A percentile compares a stretch with the other conserved stretches of the same genome.
These are phyloP conservation scores for Catocala sponsa DNA, from an alignment of 2,888 invertebrate species.

Conservation along the genomic window DNA sequence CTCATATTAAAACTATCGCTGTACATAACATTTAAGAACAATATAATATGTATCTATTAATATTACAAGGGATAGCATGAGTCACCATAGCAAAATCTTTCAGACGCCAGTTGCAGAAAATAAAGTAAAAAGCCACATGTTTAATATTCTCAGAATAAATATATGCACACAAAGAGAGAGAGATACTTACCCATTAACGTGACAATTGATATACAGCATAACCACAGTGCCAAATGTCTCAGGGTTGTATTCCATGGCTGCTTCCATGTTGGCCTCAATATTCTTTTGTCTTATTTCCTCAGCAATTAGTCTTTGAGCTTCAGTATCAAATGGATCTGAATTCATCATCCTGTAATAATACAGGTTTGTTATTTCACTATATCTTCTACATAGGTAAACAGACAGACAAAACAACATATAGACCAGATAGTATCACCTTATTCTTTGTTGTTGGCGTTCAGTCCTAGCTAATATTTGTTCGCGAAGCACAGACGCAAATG, in stretches of 20 bases:
- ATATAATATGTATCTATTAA: too few species aligned
- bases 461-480: slow-evolving; percentile 95
- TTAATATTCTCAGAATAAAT: too few species aligned
- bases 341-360: slow-evolving; percentile 91
- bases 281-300: slow-evolving; percentile 98
- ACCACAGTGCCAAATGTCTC: slow-evolving; percentile 99
- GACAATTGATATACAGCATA: slow-evolving; percentile 99
- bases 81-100: too few species aligned
- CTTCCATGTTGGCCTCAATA: slow-evolving; percentile 99
- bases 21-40: too few species aligned
- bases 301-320: slow-evolving; percentile 97
- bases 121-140: background rate
- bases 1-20: too few species aligned
- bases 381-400: background rate
- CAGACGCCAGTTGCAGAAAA: background rate
- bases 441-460: slow-evolving; percentile 94
- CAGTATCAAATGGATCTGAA: slow-evolving; percentile 98
- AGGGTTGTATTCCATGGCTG: slow-evolving; percentile 99
- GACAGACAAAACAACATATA: background rate
- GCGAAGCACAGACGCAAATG: slow-evolving; percentile 92
- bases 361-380: slow-evolving; percentile 1
- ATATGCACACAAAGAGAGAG: background rate
- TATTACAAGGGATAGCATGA: too few species aligned
- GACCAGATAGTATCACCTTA: slow-evolving; percentile 75
- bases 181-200: slow-evolving; percentile 93